Percentiles rank a stretch among this genome's conserved stretches.
Conservation (phyloP, 2,888 invertebrate species). For the Spilarctia lutea region DNA sequence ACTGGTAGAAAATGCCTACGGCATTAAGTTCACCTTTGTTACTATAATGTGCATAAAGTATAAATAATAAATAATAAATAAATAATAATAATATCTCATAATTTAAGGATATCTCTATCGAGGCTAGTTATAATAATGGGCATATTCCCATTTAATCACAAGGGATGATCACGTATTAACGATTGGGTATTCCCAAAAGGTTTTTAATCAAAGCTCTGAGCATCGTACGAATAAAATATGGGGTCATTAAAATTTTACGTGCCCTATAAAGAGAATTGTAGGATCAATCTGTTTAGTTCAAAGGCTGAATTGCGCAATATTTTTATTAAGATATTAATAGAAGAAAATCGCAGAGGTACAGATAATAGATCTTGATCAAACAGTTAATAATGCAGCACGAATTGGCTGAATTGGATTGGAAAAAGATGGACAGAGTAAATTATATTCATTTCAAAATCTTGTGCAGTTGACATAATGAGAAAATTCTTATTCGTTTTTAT, state of each 20-base stretch:
- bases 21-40: too few relatives aligned
- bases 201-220: constrained; percentile 64
- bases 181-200: constrained; percentile 56
- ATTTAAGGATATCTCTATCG: constrained; percentile 4
- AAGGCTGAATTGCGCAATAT: constrained; percentile 36
- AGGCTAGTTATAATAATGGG: constrained; percentile 22
- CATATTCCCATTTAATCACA: constrained; percentile 23
- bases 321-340: constrained; percentile 28
- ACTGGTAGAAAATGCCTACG: too few relatives aligned
- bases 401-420: neutral
- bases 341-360: neutral
- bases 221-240: constrained; percentile 63
- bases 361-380: neutral
- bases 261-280: constrained; percentile 56
- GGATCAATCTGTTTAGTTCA: constrained; percentile 48
- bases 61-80: too few relatives aligned
- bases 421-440: neutral
- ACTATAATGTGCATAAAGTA: too few relatives aligned
- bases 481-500: too few relatives aligned
- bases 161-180: constrained; percentile 56
- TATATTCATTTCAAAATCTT: neutral
- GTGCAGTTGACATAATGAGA: neutral
- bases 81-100: too few relatives aligned
- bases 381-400: neutral
- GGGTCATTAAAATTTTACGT: constrained; percentile 70